phyloP scores from a whole-genome alignment of 1,140 invertebrate species.

The Laodelphax striatellus region DNA sequence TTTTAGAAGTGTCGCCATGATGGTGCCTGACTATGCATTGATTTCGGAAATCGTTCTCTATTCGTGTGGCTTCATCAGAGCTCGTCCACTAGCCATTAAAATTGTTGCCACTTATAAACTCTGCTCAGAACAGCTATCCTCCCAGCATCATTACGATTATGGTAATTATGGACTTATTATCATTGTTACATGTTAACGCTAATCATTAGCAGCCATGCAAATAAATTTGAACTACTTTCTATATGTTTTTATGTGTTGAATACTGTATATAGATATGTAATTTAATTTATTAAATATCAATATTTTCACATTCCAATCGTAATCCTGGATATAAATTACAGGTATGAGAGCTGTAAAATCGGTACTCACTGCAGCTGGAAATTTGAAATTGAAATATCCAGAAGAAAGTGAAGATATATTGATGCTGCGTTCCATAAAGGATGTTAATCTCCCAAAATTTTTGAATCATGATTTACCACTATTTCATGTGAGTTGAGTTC shows the following conservation, averaged over 20 bases:
- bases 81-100: slow-evolving; percentile 80
- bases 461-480: slow-evolving; percentile 75
- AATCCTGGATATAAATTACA: slow-evolving; percentile 21
- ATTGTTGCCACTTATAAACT: slow-evolving; percentile 88
- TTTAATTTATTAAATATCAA: no score
- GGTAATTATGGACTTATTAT: slow-evolving; percentile 36
- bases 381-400: slow-evolving; percentile 80
- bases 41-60: slow-evolving; percentile 92
- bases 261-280: no score
- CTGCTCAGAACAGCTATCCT: slow-evolving; percentile 90
- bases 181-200: no score
- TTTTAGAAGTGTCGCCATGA: slow-evolving; percentile 94
- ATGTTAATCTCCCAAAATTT: slow-evolving; percentile 91
- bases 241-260: no score
- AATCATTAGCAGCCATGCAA: no score
- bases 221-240: no score
- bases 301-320: no score
- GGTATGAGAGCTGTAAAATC: slow-evolving; percentile 81
- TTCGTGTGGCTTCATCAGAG: slow-evolving; percentile 85
- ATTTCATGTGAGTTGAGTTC: slow-evolving; percentile 45
- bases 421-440: slow-evolving; percentile 77
- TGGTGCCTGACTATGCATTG: slow-evolving; percentile 91
- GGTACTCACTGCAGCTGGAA: slow-evolving; percentile 79
- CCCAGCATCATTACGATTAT: slow-evolving; percentile 93
- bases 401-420: slow-evolving; percentile 71